These are phyloP conservation scores for Nipponacmea schrenckii DNA, from an alignment of 2,888 invertebrate species.

Conservation along the genomic window DNA sequence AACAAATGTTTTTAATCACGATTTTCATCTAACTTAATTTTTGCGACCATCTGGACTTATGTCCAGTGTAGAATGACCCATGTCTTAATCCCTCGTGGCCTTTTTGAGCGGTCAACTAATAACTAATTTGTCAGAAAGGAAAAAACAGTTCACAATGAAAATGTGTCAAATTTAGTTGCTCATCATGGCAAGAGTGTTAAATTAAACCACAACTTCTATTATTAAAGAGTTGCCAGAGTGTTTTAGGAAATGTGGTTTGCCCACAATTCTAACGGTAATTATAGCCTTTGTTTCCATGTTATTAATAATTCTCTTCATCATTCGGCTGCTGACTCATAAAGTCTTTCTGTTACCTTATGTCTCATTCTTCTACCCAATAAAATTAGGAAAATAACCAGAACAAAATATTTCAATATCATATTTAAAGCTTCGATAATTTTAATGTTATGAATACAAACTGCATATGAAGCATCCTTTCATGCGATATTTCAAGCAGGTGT, in stretches of 20 bases:
- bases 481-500: too few species aligned
- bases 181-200: neutral
- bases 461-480: too few species aligned
- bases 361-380: neutral
- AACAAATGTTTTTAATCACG: constrained; percentile 4
- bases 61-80: neutral
- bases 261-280: neutral
- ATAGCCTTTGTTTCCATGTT: neutral
- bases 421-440: too few species aligned
- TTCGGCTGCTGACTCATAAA: neutral
- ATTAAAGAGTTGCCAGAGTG: neutral
- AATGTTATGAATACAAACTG: too few species aligned
- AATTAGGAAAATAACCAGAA: too few species aligned
- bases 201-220: constrained; percentile 7
- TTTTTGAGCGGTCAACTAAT: constrained; percentile 2
- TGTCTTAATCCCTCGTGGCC: neutral
- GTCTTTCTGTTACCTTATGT: constrained; percentile 1
- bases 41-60: constrained; percentile 1
- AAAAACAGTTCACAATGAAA: neutral
- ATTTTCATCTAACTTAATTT: constrained; percentile 1
- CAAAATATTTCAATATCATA: too few species aligned
- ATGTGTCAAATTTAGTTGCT: constrained; percentile 6
- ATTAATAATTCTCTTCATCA: constrained; percentile 1
- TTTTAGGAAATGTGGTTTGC: constrained; percentile 7
- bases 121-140: neutral